These are phyloP conservation scores for Limnephilus marmoratus DNA, from an alignment of 2,888 invertebrate genomes.

Conservation along the genomic window DNA sequence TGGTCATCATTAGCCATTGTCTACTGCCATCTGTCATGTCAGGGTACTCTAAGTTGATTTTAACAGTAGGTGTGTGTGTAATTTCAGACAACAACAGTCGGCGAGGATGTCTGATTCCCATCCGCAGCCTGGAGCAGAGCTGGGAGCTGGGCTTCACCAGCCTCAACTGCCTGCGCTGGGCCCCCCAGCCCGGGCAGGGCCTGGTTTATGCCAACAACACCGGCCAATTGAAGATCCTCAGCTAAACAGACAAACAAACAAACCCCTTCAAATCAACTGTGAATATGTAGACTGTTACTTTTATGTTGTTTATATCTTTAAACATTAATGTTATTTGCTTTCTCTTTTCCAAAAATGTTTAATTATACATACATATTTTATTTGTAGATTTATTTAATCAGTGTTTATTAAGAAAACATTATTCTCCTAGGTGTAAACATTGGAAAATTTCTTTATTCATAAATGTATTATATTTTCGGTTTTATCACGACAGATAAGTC, in stretches of 20 bases:
- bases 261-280: conserved; percentile 9
- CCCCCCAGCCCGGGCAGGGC: conserved; percentile 89
- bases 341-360: conserved; percentile 38
- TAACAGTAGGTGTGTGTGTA: not conserved
- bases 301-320: conserved; percentile 48
- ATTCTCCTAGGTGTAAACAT: not conserved
- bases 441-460: conserved; percentile 1
- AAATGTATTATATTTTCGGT: conserved; percentile 17
- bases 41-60: not conserved
- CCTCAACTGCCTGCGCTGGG: conserved; percentile 91
- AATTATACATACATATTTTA: conserved; percentile 28
- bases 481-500: not conserved
- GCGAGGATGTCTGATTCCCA: conserved; percentile 72
- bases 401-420: conserved; percentile 32
- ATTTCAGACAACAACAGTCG: conserved; percentile 48
- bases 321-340: conserved; percentile 43
- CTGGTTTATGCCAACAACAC: conserved; percentile 91
- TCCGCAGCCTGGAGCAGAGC: conserved; percentile 82
- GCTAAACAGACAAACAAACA: conserved; percentile 70
- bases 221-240: conserved; percentile 86
- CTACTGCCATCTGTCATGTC: not conserved
- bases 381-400: conserved; percentile 38
- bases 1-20: not conserved
- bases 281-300: conserved; percentile 47
- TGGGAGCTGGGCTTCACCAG: conserved; percentile 83